Evolutionary conservation across 2,113 vertebrate species (phyloP).

Genomic region (Dendropsophus ebraccatus): DNA sequence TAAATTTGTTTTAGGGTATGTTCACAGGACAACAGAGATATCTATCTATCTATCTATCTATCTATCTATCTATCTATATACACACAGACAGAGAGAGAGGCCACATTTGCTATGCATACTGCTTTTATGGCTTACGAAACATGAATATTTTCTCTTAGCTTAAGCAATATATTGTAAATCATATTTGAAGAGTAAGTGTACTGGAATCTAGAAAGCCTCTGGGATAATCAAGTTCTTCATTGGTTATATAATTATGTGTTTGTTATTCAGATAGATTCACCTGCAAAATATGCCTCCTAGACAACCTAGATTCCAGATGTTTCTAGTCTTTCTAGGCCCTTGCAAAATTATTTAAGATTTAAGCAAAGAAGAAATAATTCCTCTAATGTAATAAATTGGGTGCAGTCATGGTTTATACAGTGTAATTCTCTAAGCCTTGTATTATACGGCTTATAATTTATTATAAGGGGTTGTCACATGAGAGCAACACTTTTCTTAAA

Average conservation of each 20-base stretch:
- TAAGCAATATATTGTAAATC: not conserved
- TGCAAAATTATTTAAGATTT: not conserved
- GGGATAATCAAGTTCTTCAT: not conserved
- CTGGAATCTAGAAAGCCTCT: not conserved
- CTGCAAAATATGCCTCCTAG: not conserved
- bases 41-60: no score
- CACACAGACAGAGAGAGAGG: no score
- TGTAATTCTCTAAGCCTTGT: not conserved
- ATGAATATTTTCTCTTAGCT: not conserved
- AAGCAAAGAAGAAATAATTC: not conserved
- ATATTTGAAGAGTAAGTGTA: not conserved
- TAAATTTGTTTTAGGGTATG: no score
- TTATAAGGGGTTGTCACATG: not conserved
- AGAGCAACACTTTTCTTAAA: not conserved
- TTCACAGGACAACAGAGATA: no score
- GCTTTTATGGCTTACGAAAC: not conserved
- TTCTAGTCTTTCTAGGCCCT: not conserved
- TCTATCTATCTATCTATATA: no score
- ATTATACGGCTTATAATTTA: not conserved
- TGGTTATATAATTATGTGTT: not conserved
- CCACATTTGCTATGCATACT: not conserved
- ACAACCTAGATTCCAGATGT: not conserved
- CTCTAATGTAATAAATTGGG: not conserved
- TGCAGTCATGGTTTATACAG: not conserved
- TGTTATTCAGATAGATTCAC: slow-evolving; percentile 17